These are phyloP conservation scores for Platyrinchus mystaceus DNA, from an alignment of 2,797 vertebrate genomes.

Conservation along the genomic window DNA sequence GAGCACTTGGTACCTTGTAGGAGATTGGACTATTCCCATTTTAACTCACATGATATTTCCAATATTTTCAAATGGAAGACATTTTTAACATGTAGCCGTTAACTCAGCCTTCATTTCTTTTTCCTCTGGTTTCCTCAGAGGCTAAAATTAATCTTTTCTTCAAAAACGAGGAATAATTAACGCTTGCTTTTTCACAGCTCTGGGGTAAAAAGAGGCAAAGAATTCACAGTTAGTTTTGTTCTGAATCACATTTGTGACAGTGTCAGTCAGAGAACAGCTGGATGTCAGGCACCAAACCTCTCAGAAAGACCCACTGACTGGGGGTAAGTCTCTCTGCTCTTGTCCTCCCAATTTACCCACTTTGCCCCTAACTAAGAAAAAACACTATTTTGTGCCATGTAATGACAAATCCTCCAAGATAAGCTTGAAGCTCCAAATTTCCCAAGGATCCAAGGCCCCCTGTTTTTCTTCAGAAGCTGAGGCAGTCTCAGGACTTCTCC, in stretches of 20 bases:
- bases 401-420: neutral
- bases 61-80: neutral
- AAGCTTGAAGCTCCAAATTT: neutral
- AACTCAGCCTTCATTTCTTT: neutral
- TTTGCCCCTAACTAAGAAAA: neutral
- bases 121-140: neutral
- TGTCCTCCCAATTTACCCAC: neutral
- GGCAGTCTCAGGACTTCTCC: neutral
- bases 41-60: slow-evolving; percentile 7
- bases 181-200: neutral
- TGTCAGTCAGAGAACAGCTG: neutral
- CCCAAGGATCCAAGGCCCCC: neutral
- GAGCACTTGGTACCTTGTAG: slow-evolving; percentile 58
- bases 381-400: neutral
- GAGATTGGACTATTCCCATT: neutral
- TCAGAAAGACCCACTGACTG: neutral
- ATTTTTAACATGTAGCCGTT: neutral
- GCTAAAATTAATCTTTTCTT: neutral
- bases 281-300: neutral
- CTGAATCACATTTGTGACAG: neutral
- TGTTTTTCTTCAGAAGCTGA: neutral
- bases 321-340: neutral
- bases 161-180: neutral
- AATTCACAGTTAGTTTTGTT: neutral
- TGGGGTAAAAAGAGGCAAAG: neutral